A percentile compares a stretch with the other conserved stretches of the same genome.
phyloP scores from a whole-genome alignment of 2,888 invertebrate species.

The Athalia rosae region DNA sequence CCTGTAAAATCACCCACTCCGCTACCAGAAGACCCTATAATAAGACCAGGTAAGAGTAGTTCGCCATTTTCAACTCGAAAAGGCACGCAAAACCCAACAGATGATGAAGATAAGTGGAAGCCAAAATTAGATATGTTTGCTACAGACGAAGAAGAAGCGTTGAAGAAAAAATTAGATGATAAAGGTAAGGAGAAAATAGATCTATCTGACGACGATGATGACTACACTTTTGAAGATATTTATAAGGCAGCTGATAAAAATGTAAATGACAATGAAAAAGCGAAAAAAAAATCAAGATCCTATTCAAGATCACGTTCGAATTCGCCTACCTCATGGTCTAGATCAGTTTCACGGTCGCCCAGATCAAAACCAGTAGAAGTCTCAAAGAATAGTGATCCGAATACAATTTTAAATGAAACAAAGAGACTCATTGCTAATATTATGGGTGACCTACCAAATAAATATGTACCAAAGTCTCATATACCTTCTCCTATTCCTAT shows the following conservation, averaged over 20 bases:
- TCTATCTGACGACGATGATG: constrained; percentile 84
- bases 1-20: constrained; percentile 55
- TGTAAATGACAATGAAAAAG: constrained; percentile 80
- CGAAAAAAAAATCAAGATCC: constrained; percentile 76
- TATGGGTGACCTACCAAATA: constrained; percentile 77
- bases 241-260: constrained; percentile 86
- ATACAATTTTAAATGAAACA: constrained; percentile 76
- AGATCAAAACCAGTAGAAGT: constrained; percentile 62
- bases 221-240: constrained; percentile 89
- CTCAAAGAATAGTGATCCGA: constrained; percentile 66
- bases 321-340: constrained; percentile 62
- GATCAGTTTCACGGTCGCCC: constrained; percentile 55
- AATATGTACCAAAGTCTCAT: constrained; percentile 67
- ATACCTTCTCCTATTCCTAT: constrained; percentile 47
- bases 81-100: constrained; percentile 72
- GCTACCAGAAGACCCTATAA: constrained; percentile 47
- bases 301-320: constrained; percentile 57
- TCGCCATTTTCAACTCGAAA: constrained; percentile 76
- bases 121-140: constrained; percentile 70
- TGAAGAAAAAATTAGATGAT: constrained; percentile 62
- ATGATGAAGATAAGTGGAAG: constrained; percentile 69
- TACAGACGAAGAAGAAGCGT: constrained; percentile 65
- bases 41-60: constrained; percentile 59
- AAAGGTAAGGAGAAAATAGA: constrained; percentile 75
- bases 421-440: constrained; percentile 80